phyloP scores from a whole-genome alignment of 2,888 invertebrate genomes.

The Melanophora roralis region DNA sequence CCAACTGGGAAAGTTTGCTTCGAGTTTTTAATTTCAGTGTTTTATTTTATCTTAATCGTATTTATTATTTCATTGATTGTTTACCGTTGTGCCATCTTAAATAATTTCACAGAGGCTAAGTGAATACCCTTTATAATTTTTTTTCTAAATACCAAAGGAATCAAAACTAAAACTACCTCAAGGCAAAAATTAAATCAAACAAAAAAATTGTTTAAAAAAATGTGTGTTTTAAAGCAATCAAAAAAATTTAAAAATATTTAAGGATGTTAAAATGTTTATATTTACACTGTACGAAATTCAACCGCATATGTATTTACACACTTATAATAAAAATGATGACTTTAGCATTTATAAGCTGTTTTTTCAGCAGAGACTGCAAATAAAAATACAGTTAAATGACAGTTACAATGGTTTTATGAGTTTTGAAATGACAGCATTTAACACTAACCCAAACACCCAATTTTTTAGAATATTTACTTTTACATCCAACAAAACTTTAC shows the following conservation, averaged over 20 bases:
- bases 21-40: too few species aligned
- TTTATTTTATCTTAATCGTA: too few species aligned
- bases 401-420: neutral
- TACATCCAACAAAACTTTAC: constrained; percentile 29
- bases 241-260: neutral
- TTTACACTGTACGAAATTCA: constrained; percentile 54
- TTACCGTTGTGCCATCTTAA: too few species aligned
- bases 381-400: constrained; percentile 8
- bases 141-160: too few species aligned
- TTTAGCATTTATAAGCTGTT: neutral
- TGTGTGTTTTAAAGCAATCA: too few species aligned
- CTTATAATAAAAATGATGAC: constrained; percentile 3
- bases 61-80: too few species aligned
- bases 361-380: constrained; percentile 32
- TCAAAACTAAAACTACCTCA: neutral
- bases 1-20: too few species aligned
- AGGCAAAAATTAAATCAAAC: too few species aligned
- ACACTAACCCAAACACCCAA: constrained; percentile 59
- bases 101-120: too few species aligned
- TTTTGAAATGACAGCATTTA: constrained; percentile 24
- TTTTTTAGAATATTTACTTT: constrained; percentile 40
- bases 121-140: too few species aligned
- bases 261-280: constrained; percentile 22
- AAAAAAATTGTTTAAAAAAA: too few species aligned
- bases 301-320: neutral